Base-by-base conservation (phyloP, 2,113 vertebrate genomes). In the Dicentrarchus labrax region DNA sequence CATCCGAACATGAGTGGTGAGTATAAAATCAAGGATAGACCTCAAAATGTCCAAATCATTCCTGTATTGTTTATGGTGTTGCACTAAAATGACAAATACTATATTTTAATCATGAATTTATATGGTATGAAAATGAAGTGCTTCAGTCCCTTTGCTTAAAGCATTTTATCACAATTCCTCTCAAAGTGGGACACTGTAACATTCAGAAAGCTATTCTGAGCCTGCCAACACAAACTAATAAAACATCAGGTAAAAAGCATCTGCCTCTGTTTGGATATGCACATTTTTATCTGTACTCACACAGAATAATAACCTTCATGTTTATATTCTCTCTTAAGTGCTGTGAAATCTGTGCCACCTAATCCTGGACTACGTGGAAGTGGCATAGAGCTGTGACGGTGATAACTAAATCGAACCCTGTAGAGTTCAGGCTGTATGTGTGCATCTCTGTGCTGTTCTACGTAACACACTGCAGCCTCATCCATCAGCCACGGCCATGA, bases 291-390 rank as follows among this genome's bases (percentile, higher is more conserved):
- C 36, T 70, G 60, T 30, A 57, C 68, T 67, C 48, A 56, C 61
- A 47, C 68, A 72, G 80, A 68, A 86, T 73, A 86, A 72, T 80
- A 85, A 83, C 59, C 19, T 76, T 73, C 51, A 54, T 83, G 82
- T 86, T 86, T 81, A 72, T 53, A 65, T 87, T 82, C 50, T 77
- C 57, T 51, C 21, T 79, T 86, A 72, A 82, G 51, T 78, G 77
- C 71, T 75, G 64, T 79, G 60, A 91, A 89, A 92, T 88, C 83
- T 87, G 72, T 80, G 85, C 21, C 57, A n/a, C 9, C 24, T 72
- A 81, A 86, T 87, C 85, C 72, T 12, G 48, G 38, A 75, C 67
- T 72, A 61, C 0, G 4, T 57, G 0, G 64, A 84, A 76, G 83
- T 36, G 6, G 64, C 11, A 47, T 50, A 82, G 22, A 38, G 77